These are phyloP conservation scores for Neosilurus hyrtlii DNA, from an alignment of 2,797 vertebrate species.

Conservation along the genomic window DNA sequence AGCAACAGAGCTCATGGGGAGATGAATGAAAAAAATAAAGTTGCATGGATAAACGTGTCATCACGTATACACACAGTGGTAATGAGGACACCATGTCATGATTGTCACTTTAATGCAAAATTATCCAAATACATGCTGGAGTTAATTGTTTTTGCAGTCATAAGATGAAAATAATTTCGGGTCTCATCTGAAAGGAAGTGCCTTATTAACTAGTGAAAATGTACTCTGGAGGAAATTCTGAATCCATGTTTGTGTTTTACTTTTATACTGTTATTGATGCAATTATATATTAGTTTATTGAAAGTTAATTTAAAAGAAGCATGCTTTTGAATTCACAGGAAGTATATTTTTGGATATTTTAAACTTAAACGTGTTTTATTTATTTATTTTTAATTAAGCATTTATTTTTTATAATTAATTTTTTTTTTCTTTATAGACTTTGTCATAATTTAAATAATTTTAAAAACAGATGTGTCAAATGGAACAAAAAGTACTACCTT, in stretches of 20 bases:
- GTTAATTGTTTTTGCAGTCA: slow-evolving; percentile 14
- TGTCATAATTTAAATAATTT: too few relatives aligned
- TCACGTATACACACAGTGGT: slow-evolving; percentile 7
- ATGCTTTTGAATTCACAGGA: too few relatives aligned
- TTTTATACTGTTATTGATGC: not conserved
- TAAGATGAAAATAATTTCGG: slow-evolving; percentile 5
- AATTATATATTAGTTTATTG: not conserved
- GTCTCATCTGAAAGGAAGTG: not conserved
- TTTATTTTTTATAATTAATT: too few relatives aligned
- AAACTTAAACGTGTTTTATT: too few relatives aligned
- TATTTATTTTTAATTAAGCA: too few relatives aligned
- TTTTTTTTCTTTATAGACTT: too few relatives aligned
- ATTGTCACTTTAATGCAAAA: slow-evolving; percentile 21
- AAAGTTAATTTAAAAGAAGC: too few relatives aligned
- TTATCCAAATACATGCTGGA: slow-evolving; percentile 14
- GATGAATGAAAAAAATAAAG: slow-evolving; percentile 1
- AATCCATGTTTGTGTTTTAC: not conserved
- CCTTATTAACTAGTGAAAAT: not conserved
- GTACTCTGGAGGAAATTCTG: not conserved
- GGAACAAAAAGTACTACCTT: too few relatives aligned
- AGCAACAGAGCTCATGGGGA: slow-evolving; percentile 7
- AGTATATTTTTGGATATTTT: too few relatives aligned
- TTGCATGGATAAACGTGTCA: not conserved
- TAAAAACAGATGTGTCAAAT: too few relatives aligned
- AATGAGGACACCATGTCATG: slow-evolving; percentile 17